A percentile compares a stretch with the other conserved stretches of the same genome.
Conservation (phyloP, 2,113 vertebrate genomes). For the Sarotherodon lohbergeri region DNA sequence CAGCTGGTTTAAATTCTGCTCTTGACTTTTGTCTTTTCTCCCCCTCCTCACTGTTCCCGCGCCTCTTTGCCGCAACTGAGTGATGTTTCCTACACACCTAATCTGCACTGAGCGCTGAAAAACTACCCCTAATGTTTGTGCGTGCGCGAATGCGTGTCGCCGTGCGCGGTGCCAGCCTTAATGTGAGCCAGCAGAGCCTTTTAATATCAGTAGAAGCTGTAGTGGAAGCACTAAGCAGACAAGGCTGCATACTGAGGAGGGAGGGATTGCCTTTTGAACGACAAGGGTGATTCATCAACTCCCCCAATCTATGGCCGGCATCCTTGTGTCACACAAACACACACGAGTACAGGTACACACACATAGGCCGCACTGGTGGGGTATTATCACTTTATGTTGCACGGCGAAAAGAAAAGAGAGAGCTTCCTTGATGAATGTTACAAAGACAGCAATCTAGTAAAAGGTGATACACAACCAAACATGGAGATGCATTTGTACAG, state of each 20-base stretch:
- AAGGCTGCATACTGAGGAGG: slow-evolving; percentile 78
- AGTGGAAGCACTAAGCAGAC: slow-evolving; percentile 66
- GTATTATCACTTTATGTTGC: slow-evolving; percentile 67
- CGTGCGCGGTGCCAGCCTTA: slow-evolving; percentile 51
- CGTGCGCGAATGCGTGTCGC: slow-evolving; percentile 10
- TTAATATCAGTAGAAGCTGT: slow-evolving; percentile 73
- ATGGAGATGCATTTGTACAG: slow-evolving; percentile 59
- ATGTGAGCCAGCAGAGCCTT: slow-evolving; percentile 74
- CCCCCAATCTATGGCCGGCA: slow-evolving; percentile 68
- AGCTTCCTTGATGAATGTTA: slow-evolving; percentile 63
- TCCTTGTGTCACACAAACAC: slow-evolving; percentile 34
- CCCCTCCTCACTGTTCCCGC: not conserved
- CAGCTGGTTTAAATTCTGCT: slow-evolving; percentile 66
- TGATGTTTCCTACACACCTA: slow-evolving; percentile 70
- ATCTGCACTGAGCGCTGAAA: slow-evolving; percentile 66
- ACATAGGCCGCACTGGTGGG: slow-evolving; percentile 37
- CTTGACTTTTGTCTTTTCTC: slow-evolving; percentile 60
- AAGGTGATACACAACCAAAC: slow-evolving; percentile 71
- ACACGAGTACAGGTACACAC: not conserved
- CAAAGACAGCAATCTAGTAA: slow-evolving; percentile 60
- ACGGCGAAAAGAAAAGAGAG: slow-evolving; percentile 57
- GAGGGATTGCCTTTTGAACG: slow-evolving; percentile 75
- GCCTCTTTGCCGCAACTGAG: slow-evolving; percentile 44
- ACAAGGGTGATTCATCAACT: slow-evolving; percentile 72
- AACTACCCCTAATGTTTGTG: slow-evolving; percentile 67